Conservation (phyloP, 2,113 vertebrate species). For the Pomatostomus ruficeps region DNA sequence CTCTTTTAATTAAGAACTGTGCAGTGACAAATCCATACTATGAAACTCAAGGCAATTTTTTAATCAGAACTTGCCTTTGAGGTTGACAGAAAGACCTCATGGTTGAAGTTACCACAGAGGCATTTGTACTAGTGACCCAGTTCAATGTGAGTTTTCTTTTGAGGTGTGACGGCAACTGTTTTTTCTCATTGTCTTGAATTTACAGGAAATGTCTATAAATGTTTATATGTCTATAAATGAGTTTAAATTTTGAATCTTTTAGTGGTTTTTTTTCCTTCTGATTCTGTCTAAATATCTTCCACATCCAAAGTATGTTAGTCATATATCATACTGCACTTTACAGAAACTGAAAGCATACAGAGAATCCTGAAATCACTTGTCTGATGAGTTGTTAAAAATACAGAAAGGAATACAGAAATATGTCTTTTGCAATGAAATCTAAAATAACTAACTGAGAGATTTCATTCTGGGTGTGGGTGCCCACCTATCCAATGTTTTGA, state of each 20-base stretch:
- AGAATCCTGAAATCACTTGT: not conserved
- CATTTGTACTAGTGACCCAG: slow-evolving; percentile 21
- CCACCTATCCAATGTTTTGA: not conserved
- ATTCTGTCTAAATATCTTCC: not conserved
- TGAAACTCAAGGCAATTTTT: slow-evolving; percentile 66
- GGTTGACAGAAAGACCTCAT: slow-evolving; percentile 65
- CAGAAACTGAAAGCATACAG: not conserved
- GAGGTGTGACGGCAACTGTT: not conserved
- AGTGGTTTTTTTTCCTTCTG: not conserved
- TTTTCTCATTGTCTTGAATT: not conserved
- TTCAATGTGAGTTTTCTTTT: not conserved
- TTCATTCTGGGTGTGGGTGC: not conserved
- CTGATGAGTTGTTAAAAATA: not conserved
- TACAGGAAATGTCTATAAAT: not conserved
- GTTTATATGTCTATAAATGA: accelerated
- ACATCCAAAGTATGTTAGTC: not conserved
- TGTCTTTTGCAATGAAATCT: slow-evolving; percentile 11
- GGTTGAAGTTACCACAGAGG: slow-evolving; percentile 44
- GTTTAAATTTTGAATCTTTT: not conserved
- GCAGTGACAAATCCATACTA: slow-evolving; percentile 60
- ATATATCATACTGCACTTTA: not conserved
- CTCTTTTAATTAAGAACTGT: slow-evolving; percentile 53
- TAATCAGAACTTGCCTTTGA: slow-evolving; percentile 55
- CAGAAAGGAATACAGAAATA: not conserved
- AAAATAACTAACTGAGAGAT: not conserved